Percentiles rank a stretch among this genome's conserved stretches.
Conservation (phyloP, 2,888 invertebrate species). For the Brassicogethes aeneus region DNA sequence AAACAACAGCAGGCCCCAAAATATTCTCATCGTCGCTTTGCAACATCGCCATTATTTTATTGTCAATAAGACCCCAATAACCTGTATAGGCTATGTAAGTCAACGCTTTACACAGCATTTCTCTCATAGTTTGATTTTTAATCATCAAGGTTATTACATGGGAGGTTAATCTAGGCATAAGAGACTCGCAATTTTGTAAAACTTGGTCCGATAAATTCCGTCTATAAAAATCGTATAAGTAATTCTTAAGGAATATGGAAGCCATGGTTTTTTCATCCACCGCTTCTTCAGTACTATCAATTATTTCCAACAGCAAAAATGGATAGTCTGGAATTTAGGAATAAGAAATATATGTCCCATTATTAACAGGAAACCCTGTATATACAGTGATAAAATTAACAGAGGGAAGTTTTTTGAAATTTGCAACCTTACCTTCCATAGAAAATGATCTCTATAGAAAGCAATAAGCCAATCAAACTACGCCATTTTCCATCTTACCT, state of each 20-base stretch:
- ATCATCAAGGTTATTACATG: constrained; percentile 12
- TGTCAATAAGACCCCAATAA: constrained; percentile 8
- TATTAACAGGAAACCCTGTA: neutral
- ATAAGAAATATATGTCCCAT: no score
- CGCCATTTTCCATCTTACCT: no score
- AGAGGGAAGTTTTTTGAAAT: no score
- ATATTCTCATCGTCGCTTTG: constrained; percentile 14
- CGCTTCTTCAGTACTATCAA: constrained; percentile 16
- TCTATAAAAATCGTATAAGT: constrained; percentile 13
- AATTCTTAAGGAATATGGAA: constrained; percentile 22
- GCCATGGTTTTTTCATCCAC: constrained; percentile 19
- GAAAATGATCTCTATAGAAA: no score
- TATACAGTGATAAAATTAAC: neutral
- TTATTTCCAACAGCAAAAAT: constrained; percentile 18
- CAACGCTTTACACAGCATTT: constrained; percentile 10
- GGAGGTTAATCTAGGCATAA: constrained; percentile 13
- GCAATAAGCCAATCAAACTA: no score
- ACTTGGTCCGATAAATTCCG: constrained; percentile 6
- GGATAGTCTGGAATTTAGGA: constrained; percentile 20
- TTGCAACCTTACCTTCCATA: no score
- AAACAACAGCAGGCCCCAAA: constrained; percentile 16
- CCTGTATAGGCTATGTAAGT: constrained; percentile 12
- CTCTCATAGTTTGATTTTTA: constrained; percentile 8
- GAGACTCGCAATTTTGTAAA: constrained; percentile 6
- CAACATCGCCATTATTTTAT: constrained; percentile 16